These are phyloP conservation scores for Isichthys henryi DNA, from an alignment of 2,113 vertebrate species.

Conservation along the genomic window DNA sequence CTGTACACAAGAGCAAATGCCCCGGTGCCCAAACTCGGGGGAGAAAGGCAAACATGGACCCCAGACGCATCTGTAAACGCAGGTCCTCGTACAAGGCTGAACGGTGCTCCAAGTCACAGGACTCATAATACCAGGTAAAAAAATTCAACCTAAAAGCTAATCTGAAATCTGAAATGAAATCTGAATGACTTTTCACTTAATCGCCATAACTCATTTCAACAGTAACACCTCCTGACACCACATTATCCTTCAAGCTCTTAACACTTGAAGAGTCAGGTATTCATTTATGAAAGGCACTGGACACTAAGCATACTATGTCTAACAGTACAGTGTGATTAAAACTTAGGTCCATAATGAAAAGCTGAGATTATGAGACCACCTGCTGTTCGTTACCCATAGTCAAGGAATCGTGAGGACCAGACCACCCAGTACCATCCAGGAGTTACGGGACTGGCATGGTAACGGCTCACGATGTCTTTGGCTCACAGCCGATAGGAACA, in stretches of 20 bases:
- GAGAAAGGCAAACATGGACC: not conserved
- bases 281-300: not conserved
- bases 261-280: not conserved
- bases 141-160: constrained; percentile 1
- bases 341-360: not conserved
- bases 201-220: not conserved
- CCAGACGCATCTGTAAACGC: not conserved
- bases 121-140: not conserved
- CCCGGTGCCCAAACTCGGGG: not conserved
- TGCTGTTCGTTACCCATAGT: not conserved
- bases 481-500: not conserved
- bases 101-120: not conserved
- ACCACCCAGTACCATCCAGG: not conserved
- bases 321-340: not conserved
- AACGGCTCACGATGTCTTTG: not conserved
- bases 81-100: not conserved
- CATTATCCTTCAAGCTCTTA: not conserved
- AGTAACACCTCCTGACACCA: not conserved
- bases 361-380: not conserved
- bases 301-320: not conserved
- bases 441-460: not conserved
- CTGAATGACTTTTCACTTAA: not conserved
- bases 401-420: not conserved
- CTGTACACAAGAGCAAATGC: not conserved
- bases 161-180: not conserved